Evolutionary conservation across 2,888 invertebrate species (phyloP).

Genomic region (Athalia rosae): DNA sequence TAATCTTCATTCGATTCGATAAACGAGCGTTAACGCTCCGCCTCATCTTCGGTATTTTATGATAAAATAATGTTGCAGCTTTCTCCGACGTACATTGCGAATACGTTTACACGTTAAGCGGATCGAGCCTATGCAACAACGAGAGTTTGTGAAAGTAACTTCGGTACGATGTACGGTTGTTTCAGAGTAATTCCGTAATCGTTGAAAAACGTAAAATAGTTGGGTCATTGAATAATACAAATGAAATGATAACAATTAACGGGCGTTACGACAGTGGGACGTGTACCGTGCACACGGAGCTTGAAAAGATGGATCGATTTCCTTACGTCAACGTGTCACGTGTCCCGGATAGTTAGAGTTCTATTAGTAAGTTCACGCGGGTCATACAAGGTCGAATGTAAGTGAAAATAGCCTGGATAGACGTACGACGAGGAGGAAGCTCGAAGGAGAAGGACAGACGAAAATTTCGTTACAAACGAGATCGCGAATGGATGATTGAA

Average conservation of each 20-base stretch:
- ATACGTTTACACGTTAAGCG: background rate
- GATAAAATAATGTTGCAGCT: constrained; percentile 24
- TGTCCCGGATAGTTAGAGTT: background rate
- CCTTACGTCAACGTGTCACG: constrained; percentile 23
- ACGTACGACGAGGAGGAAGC: too few relatives aligned
- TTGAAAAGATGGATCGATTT: constrained; percentile 18
- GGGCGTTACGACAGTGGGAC: too few relatives aligned
- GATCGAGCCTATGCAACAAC: background rate
- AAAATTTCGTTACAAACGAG: background rate
- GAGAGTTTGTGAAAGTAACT: constrained; percentile 12
- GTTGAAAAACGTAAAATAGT: too few relatives aligned
- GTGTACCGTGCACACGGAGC: too few relatives aligned
- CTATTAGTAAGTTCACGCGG: constrained; percentile 20
- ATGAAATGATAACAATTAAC: too few relatives aligned
- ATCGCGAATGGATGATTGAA: background rate
- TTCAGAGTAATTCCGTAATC: too few relatives aligned
- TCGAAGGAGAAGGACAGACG: background rate
- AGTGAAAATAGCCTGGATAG: background rate
- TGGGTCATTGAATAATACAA: too few relatives aligned
- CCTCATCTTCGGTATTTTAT: background rate
- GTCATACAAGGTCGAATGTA: constrained; percentile 28
- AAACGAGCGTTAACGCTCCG: too few relatives aligned
- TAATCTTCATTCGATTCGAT: too few relatives aligned
- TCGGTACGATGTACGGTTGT: background rate
- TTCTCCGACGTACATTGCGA: constrained; percentile 18